A percentile compares a stretch with the other conserved stretches of the same genome.
phyloP scores from a whole-genome alignment of 2,888 invertebrate genomes.

The Brenthis hecate region DNA sequence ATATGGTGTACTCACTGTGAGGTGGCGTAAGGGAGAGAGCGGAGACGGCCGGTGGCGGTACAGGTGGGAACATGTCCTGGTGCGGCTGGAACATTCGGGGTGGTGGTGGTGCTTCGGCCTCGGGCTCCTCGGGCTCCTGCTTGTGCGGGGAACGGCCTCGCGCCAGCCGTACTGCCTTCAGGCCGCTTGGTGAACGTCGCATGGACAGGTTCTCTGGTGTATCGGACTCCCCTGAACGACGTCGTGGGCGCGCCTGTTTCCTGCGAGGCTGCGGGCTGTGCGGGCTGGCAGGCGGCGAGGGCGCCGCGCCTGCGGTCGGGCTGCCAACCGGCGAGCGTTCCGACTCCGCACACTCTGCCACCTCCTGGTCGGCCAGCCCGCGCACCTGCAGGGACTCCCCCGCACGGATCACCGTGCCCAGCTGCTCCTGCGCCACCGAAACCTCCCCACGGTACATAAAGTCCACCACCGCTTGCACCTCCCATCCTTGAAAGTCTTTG shows the following conservation, averaged over 20 bases:
- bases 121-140: slow-evolving; percentile 67
- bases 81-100: slow-evolving; percentile 81
- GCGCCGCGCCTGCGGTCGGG: slow-evolving; percentile 72
- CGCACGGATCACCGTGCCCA: slow-evolving; percentile 91
- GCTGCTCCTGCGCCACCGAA: slow-evolving; percentile 92
- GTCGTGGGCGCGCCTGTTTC: slow-evolving; percentile 92
- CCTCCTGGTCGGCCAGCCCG: slow-evolving; percentile 87
- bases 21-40: slow-evolving; percentile 91
- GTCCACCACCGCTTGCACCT: slow-evolving; percentile 94
- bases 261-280: slow-evolving; percentile 91
- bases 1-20: slow-evolving; percentile 84
- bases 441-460: slow-evolving; percentile 98
- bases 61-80: slow-evolving; percentile 87
- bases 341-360: slow-evolving; percentile 68
- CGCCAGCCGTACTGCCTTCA: slow-evolving; percentile 70
- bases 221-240: slow-evolving; percentile 89
- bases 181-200: slow-evolving; percentile 76
- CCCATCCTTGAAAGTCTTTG: slow-evolving; percentile 94
- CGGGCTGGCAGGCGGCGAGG: slow-evolving; percentile 81
- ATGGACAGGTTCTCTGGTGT: slow-evolving; percentile 84
- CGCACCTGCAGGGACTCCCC: slow-evolving; percentile 93
- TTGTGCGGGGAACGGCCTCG: slow-evolving; percentile 65
- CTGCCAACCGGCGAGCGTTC: slow-evolving; percentile 70
- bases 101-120: slow-evolving; percentile 80
- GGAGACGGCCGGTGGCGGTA: slow-evolving; percentile 85